Conservation (phyloP, 2,888 invertebrate genomes). For the Pardosa pseudoannulata region DNA sequence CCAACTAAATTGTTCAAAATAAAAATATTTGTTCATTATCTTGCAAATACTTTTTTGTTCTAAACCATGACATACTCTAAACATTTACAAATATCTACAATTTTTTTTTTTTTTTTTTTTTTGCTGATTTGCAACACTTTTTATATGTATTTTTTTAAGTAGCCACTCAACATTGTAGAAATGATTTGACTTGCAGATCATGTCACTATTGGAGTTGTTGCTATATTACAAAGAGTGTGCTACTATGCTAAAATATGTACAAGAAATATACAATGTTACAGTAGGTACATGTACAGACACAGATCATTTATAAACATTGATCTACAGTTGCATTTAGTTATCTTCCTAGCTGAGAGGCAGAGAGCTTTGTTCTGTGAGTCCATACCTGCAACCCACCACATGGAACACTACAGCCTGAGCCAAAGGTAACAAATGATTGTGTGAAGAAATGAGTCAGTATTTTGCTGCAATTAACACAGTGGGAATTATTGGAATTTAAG, state of each 20-base stretch:
- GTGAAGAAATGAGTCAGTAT: neutral
- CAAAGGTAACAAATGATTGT: constrained; percentile 44
- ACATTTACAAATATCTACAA: constrained; percentile 55
- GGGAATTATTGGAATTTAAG: too few relatives aligned
- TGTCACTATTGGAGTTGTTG: constrained; percentile 44
- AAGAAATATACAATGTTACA: constrained; percentile 70
- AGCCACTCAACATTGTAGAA: constrained; percentile 43
- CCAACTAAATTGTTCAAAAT: neutral
- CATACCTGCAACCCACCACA: constrained; percentile 69
- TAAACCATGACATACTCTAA: neutral
- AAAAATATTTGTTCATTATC: constrained; percentile 8
- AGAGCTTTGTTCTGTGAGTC: constrained; percentile 62
- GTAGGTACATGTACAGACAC: constrained; percentile 65
- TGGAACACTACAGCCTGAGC: constrained; percentile 49
- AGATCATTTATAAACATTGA: constrained; percentile 61
- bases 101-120: too few relatives aligned
- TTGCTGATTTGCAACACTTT: constrained; percentile 33
- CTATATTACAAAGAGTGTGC: constrained; percentile 63
- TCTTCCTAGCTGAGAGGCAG: constrained; percentile 39
- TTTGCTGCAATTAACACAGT: neutral
- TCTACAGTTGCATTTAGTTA: constrained; percentile 54
- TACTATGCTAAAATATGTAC: constrained; percentile 66
- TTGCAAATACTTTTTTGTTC: constrained; percentile 6
- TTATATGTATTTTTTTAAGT: constrained; percentile 47
- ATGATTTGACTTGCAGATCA: constrained; percentile 22